Base-by-base conservation (phyloP, 2,113 vertebrate species). In the Bubo bubo region DNA sequence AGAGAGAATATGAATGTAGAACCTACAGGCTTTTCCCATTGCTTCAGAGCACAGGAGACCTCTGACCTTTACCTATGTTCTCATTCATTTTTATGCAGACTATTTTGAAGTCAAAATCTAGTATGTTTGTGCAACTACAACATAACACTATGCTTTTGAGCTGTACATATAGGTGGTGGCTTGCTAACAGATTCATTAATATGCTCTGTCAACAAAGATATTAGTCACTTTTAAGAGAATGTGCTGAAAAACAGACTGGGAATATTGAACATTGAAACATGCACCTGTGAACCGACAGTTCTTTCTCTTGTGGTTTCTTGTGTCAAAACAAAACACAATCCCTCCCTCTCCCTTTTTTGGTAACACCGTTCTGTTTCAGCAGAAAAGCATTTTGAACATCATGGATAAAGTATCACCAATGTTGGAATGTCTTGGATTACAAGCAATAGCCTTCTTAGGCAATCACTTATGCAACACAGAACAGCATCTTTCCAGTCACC, bases 401-500 rank as follows among this genome's bases (percentile, higher is more conserved):
- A 87, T 27, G 34, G 49, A 15, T 49, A 60, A 73, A 71, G 27
- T 30, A 84, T 75, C 41, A 43, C 12, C 35, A n/a, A 14, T 5
- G 9, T 59, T 12, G 60, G 66, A 82, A 72, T 28, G 19, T 45
- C 58, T 79, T 64, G 34, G n/a, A 64, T 86, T 64, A 66, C 45
- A 88, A 86, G 52, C n/a, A 52, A 24, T 43, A 89, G 20, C 30
- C 5, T 56, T 34, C 37, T 81, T 22, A 90, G 60, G 52, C 56
- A 90, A 79, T 37, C 59, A 91, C 32, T 95, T 92, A 92, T 24
- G 66, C 87, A 86, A 93, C 53, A 70, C 8, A 72, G 64, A 91
- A 68, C 32, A 60, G 43, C 24, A 41, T 88, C 58, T 79, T 95
- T 88, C 70, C 81, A 79, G 24, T 83, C 92, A 94, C 87, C 95